A percentile compares a stretch with the other conserved stretches of the same genome.
Conservation (phyloP, 2,888 invertebrate species). For the Ligdia adustata region DNA sequence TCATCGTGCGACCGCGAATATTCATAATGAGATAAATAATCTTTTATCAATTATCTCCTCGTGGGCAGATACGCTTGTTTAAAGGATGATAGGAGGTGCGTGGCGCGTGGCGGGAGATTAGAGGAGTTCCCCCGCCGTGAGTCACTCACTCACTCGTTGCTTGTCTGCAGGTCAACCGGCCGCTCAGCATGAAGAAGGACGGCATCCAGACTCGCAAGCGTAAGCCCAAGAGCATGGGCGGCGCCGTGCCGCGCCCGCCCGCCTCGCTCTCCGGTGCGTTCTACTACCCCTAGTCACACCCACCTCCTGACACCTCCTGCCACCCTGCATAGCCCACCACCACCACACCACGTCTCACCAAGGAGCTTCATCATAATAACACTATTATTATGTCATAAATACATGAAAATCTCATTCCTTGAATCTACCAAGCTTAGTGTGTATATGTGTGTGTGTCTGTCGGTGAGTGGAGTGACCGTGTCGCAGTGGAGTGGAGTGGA, state of each 20-base stretch:
- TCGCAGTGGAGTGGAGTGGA: constrained; percentile 21
- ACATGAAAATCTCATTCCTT: too few relatives aligned
- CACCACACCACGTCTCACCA: too few relatives aligned
- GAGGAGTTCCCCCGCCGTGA: constrained; percentile 67
- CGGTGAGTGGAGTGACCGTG: too few relatives aligned
- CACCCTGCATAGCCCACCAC: too few relatives aligned
- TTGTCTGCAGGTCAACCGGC: constrained; percentile 92
- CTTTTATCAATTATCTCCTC: constrained; percentile 83
- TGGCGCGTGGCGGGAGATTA: constrained; percentile 70
- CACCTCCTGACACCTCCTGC: not conserved
- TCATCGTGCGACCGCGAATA: constrained; percentile 77
- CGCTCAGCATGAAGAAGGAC: constrained; percentile 99
- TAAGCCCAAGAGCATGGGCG: constrained; percentile 90
- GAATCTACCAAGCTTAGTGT: constrained; percentile 10
- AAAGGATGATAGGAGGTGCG: constrained; percentile 80
- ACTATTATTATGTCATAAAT: too few relatives aligned
- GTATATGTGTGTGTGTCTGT: constrained; percentile 45
- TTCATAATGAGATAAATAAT: constrained; percentile 84
- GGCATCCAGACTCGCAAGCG: constrained; percentile 98
- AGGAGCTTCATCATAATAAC: too few relatives aligned
- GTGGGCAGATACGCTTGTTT: constrained; percentile 79
- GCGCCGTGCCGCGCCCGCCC: constrained; percentile 55
- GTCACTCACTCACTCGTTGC: constrained; percentile 30
- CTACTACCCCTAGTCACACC: constrained; percentile 25
- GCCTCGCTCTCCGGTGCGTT: constrained; percentile 67